Evolutionary conservation across 2,888 invertebrate species (phyloP).

Genomic region (Protodeltote pygarga): DNA sequence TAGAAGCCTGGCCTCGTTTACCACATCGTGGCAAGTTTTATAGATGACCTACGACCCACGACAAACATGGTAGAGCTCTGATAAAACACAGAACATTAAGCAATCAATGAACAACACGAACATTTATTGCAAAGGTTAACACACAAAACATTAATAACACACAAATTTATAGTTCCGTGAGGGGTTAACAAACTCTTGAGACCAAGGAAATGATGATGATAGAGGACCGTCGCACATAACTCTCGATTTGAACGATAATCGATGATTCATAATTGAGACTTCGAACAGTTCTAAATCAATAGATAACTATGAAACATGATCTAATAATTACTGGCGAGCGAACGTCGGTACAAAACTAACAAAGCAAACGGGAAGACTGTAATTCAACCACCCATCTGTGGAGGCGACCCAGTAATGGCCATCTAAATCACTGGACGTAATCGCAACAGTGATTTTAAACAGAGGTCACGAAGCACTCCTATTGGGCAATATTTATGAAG

Average conservation of each 20-base stretch:
- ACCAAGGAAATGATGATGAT: constrained; percentile 66
- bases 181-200: constrained; percentile 66
- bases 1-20: constrained; percentile 27
- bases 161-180: constrained; percentile 51
- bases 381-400: constrained; percentile 80
- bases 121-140: constrained; percentile 50
- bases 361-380: constrained; percentile 77
- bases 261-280: constrained; percentile 81
- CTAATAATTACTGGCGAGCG: constrained; percentile 78
- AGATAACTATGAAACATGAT: constrained; percentile 82
- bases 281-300: constrained; percentile 80
- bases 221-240: constrained; percentile 74
- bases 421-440: constrained; percentile 81
- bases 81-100: constrained; percentile 44
- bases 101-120: constrained; percentile 39
- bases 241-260: constrained; percentile 72
- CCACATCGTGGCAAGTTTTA: constrained; percentile 27
- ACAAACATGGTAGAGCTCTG: constrained; percentile 36
- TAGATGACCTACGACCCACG: constrained; percentile 36
- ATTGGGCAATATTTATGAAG: constrained; percentile 74
- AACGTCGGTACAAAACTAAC: constrained; percentile 77
- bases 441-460: constrained; percentile 79
- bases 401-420: constrained; percentile 77
- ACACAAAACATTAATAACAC: constrained; percentile 54
- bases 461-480: constrained; percentile 80